Percentiles rank a stretch among this genome's conserved stretches.
These are phyloP conservation scores for Melanerpes aurifrons DNA, from an alignment of 2,113 vertebrate genomes.

Conservation along the genomic window DNA sequence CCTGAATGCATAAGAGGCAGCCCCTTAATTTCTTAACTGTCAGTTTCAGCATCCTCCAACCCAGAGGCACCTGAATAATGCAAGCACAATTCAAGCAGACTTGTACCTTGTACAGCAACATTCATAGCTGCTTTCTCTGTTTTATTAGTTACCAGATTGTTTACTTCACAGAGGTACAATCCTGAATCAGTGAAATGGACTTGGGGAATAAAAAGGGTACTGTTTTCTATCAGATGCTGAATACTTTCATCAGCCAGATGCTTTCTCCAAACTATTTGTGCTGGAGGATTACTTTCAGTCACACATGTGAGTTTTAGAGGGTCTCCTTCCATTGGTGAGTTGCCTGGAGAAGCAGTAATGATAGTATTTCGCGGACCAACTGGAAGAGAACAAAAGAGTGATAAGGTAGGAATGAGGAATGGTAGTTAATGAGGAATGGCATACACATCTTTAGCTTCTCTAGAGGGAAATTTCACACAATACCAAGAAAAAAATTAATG, in stretches of 20 bases:
- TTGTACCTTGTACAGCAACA: conserved; percentile 61
- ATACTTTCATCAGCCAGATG: neutral
- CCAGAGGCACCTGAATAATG: neutral
- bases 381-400: conserved; percentile 19
- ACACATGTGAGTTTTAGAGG: conserved; percentile 49
- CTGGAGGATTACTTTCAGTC: conserved; percentile 57
- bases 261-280: conserved; percentile 59
- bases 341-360: conserved; percentile 27
- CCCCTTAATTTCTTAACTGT: neutral
- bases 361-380: conserved; percentile 60
- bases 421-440: neutral
- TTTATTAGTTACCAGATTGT: conserved; percentile 49
- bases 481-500: neutral
- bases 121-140: conserved; percentile 21
- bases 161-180: conserved; percentile 63
- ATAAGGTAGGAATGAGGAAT: neutral
- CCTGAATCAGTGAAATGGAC: conserved; percentile 51
- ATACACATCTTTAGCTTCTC: neutral
- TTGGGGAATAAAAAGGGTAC: conserved; percentile 16
- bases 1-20: neutral
- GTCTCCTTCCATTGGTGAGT: neutral
- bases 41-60: neutral
- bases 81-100: neutral
- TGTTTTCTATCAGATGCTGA: neutral
- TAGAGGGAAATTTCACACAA: neutral